Evolutionary conservation across 2,113 vertebrate species (phyloP), one percentile per base, ranked within the genome.

Genomic region (Ceyx margarethae): DNA sequence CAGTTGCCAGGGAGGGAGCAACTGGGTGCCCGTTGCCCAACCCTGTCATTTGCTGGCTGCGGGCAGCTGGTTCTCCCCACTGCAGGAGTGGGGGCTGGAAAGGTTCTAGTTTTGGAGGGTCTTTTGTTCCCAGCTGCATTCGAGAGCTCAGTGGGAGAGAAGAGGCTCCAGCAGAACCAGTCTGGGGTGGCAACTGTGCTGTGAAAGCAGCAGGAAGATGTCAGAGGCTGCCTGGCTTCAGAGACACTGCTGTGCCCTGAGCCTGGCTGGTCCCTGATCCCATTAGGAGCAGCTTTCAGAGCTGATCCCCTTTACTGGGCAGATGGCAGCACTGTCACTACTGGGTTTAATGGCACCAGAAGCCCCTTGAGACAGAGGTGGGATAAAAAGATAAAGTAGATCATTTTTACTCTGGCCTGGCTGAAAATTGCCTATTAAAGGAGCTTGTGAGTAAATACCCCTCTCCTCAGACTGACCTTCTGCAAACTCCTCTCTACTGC

Each of bases 231-330:
- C 77, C 73, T 57, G 84, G 89, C 84, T 74, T 33, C 69, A 50
- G 93, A 53, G 87, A 19, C 28, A 82, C 81, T 86, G 89, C 12
- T 35, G 37, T 67, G 81, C 9, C 22, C 6, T 15, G 45, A 60
- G 80, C 40, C 86, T 60, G 33, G 37, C 33, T 50, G 91, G 29
- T 81, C 65, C 77, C 53, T 74, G 46, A 78, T 77, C 81, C 83
- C 54, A 81, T 90, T 89, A 86, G 45, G 81, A 89, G 42, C 69
- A 72, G 84, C 87, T 83, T 96, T 82, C 1, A 6, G 73, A 81
- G 64, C 58, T 1, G 43, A 54, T 72, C 35, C 12, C 68, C 87
- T 54, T 83, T 66, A 48, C 64, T 69, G 84, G 84, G 84, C 90
- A 94, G 89, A 74, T 84, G 92, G 77, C 29, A 86, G 85, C 56